Evolutionary conservation across 2,113 vertebrate species (phyloP).

Genomic region (Leuciscus idus): DNA sequence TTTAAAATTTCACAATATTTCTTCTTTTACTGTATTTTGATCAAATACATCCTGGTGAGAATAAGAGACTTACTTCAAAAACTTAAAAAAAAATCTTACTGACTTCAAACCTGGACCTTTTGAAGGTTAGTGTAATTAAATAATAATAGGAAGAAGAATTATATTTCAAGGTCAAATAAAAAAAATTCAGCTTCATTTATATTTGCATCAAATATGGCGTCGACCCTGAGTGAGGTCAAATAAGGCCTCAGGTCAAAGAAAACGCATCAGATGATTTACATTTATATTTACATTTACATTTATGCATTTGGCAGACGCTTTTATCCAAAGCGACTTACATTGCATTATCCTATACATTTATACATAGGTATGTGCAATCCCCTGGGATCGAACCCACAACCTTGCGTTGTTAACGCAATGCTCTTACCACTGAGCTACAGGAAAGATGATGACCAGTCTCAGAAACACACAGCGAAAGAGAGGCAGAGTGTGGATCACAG

Average conservation of each 20-base stretch:
- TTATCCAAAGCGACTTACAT: no score
- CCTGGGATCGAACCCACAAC: no score
- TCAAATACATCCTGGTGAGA: no score
- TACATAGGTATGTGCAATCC: no score
- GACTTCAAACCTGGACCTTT: neutral
- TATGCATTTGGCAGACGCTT: no score
- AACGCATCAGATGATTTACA: neutral
- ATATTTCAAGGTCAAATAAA: neutral
- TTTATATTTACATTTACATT: no score
- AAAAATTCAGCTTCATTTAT: neutral
- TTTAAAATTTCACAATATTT: no score
- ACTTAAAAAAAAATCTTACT: neutral
- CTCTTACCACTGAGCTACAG: no score
- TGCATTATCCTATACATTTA: no score
- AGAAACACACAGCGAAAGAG: neutral
- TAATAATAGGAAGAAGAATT: neutral
- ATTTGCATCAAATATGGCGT: neutral
- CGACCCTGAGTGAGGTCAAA: neutral
- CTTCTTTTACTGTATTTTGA: no score
- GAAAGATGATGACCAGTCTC: neutral
- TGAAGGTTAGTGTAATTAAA: neutral
- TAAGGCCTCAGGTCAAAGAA: neutral
- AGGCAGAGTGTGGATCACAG: neutral
- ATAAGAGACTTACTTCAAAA: neutral
- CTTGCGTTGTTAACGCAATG: no score